Base-by-base conservation (phyloP, 2,113 vertebrate species). In the Mesoclemmys tuberculata region DNA sequence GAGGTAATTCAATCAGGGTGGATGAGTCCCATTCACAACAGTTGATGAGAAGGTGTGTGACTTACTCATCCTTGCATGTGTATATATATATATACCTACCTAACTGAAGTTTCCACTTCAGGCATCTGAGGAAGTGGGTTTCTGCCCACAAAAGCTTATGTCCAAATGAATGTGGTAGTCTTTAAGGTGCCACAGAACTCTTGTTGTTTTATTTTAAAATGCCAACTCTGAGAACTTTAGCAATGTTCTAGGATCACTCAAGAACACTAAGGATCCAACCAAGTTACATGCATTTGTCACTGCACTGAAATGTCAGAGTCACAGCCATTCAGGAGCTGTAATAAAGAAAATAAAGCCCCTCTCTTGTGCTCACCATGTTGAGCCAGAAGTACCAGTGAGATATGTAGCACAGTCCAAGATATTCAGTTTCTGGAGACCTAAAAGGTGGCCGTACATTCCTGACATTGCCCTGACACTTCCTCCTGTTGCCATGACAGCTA, bases 401-500 rank as follows among this genome's bases (percentile, higher is more conserved):
- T 99, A 99, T 75, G 98, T 98, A 90, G 98, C 84, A 18, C 98
- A 97, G 82, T 99, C 98, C 93, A 99, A 89, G 10, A 99, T 96
- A 58, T 98, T 96, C 6, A 99, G 96, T 21, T 98, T 98, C 97
- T 98, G 98, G 75, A 99, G 98, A 41, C 97, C 98, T 14, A 96
- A 97, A 91, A 99, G 97, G 79, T 98, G 98, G 8, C 99, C 99
- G 8, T 98, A 98, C 46, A 98, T 97, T 49, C 98, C 97, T 3
- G 98, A 98, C 98, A 99, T 99, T 3, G 99, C 99, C 96, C 99
- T 98, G 82, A 98, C 82, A 13, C 99, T 98, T 35, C 99, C 99
- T 0, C 99, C 99, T 12, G 99, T 99, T 83, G 98, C 98, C 97
- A 98, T 98, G 51, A 99, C 52, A 52, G 98, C 99, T 88, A 99